Conservation (phyloP, 1,140 invertebrate species). For the Temnothorax curvispinosus region DNA sequence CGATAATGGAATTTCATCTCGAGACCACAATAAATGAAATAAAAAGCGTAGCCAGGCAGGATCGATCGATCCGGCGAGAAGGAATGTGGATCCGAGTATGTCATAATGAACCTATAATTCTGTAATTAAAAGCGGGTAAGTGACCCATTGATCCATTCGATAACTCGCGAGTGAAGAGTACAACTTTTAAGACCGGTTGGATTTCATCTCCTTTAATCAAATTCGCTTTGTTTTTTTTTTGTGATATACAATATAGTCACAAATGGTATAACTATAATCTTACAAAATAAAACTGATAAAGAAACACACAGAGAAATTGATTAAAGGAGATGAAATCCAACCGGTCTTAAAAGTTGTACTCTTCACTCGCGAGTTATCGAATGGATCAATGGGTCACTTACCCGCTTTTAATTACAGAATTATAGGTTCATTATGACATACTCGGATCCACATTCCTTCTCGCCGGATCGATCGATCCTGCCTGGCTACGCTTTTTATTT, state of each 20-base stretch:
- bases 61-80: not conserved
- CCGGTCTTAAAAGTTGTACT: too few species aligned
- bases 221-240: not conserved
- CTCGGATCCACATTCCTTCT: too few species aligned
- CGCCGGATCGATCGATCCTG: too few species aligned
- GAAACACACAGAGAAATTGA: not conserved
- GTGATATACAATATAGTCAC: not conserved
- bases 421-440: too few species aligned
- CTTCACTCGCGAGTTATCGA: too few species aligned
- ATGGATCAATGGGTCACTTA: too few species aligned
- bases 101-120: constrained; percentile 27
- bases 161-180: constrained; percentile 16
- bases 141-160: constrained; percentile 3
- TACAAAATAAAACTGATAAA: not conserved
- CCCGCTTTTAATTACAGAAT: too few species aligned
- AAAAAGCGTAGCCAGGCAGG: constrained; percentile 11
- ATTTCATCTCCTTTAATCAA: not conserved
- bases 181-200: not conserved
- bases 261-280: not conserved
- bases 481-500: too few species aligned
- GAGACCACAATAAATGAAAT: not conserved
- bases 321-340: not conserved
- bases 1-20: constrained; percentile 62
- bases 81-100: constrained; percentile 23
- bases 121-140: constrained; percentile 51